Evolutionary conservation across 2,797 vertebrate genomes (phyloP).

Genomic region (Pipistrellus pipistrellus): DNA sequence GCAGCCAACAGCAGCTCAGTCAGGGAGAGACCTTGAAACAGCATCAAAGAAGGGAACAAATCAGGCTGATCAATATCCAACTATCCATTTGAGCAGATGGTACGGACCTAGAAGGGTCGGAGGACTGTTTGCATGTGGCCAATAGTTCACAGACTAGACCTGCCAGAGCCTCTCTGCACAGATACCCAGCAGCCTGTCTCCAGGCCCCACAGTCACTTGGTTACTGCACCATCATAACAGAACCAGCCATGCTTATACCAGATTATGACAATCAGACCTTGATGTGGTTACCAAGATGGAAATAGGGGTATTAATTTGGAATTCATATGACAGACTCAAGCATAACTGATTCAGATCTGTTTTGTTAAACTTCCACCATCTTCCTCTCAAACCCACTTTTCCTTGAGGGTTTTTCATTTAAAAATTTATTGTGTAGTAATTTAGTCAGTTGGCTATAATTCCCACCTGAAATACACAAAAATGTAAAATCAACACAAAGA

Average conservation of each 20-base stretch:
- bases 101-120: rapidly evolving
- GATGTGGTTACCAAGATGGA: not conserved
- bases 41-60: not conserved
- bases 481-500: slow-evolving; percentile 23
- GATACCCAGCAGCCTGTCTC: not conserved
- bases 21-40: not conserved
- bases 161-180: not conserved
- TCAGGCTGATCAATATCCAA: not conserved
- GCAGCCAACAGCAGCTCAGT: not conserved
- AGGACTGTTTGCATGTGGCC: not conserved
- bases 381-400: not conserved
- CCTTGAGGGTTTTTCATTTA: not conserved
- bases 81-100: not conserved
- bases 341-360: not conserved
- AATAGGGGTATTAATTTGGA: not conserved
- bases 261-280: not conserved
- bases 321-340: slow-evolving; percentile 12
- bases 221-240: not conserved
- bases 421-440: slow-evolving; percentile 57
- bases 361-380: slow-evolving; percentile 24
- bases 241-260: not conserved
- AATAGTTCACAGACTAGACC: not conserved
- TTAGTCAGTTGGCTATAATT: slow-evolving; percentile 69
- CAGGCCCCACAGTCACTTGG: not conserved
- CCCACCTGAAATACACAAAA: slow-evolving; percentile 39